Evolutionary conservation across 2,888 invertebrate species (phyloP).

Genomic region (Hanleya hanleyi): DNA sequence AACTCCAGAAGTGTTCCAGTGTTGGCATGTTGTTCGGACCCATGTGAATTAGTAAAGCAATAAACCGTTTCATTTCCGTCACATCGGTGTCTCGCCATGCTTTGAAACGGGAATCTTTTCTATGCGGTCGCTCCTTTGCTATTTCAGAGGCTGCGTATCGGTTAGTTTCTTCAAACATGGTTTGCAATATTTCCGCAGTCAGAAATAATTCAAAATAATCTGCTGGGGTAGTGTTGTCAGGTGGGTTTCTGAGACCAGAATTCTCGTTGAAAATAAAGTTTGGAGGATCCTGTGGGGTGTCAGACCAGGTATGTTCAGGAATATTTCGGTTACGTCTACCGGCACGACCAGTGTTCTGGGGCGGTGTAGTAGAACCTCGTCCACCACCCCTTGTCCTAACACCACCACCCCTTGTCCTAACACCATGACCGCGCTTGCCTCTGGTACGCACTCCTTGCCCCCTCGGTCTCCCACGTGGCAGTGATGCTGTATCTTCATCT

Average conservation of each 20-base stretch:
- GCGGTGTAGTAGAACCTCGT: background rate
- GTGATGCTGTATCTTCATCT: background rate
- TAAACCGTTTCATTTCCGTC: conserved; percentile 13
- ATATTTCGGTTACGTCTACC: too few species aligned
- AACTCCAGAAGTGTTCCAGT: conserved; percentile 14
- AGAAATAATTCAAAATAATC: conserved; percentile 7
- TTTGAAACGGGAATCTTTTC: conserved; percentile 1
- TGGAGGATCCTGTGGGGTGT: background rate
- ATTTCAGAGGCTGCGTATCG: background rate
- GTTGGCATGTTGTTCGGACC: conserved; percentile 5
- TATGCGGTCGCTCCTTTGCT: background rate
- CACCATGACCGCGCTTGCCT: background rate
- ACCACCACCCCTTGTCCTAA: background rate
- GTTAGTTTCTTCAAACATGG: conserved; percentile 1
- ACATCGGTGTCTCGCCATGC: conserved; percentile 9
- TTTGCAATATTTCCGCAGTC: background rate
- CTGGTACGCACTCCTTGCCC: background rate
- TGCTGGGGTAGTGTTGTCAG: background rate
- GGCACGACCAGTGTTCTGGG: background rate
- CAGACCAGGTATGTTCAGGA: background rate
- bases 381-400: background rate
- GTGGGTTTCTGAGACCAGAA: background rate
- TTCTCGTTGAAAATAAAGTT: background rate
- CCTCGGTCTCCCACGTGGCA: background rate
- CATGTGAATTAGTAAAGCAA: conserved; percentile 2